Percentiles rank a stretch among this genome's conserved stretches.
phyloP scores from a whole-genome alignment of 1,140 invertebrate genomes.

The Lysiphlebus fabarum region DNA sequence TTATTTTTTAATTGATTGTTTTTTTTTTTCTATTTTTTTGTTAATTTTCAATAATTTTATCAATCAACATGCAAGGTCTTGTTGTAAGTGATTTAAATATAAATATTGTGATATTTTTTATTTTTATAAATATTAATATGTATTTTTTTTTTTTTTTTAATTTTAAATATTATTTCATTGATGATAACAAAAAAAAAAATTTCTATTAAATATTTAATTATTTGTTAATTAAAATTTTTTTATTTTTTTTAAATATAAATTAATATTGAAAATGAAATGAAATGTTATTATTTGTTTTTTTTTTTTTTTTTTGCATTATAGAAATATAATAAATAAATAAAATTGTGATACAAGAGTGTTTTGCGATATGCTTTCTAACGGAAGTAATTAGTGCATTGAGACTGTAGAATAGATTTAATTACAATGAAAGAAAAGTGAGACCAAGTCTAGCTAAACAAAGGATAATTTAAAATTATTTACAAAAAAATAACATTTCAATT shows the following conservation, averaged over 20 bases:
- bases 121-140: not conserved
- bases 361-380: constrained; percentile 35
- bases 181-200: no score
- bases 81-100: constrained; percentile 13
- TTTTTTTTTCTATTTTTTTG: not conserved
- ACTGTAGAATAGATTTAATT: constrained; percentile 12
- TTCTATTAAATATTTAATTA: no score
- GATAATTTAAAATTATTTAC: constrained; percentile 11
- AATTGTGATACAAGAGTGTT: not conserved
- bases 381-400: constrained; percentile 39
- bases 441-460: not conserved
- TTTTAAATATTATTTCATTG: no score
- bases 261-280: not conserved
- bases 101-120: not conserved
- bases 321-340: no score
- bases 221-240: not conserved
- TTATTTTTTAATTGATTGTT: not conserved
- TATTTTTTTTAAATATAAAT: no score
- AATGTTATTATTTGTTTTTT: not conserved
- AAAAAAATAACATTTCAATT: not conserved
- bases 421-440: constrained; percentile 27
- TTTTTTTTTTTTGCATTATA: not conserved
- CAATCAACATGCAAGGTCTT: constrained; percentile 11
- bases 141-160: not conserved
- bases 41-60: not conserved